Percentiles rank a stretch among this genome's conserved stretches.
Conservation (phyloP, 2,797 vertebrate genomes). For the Gallirallus australis region DNA sequence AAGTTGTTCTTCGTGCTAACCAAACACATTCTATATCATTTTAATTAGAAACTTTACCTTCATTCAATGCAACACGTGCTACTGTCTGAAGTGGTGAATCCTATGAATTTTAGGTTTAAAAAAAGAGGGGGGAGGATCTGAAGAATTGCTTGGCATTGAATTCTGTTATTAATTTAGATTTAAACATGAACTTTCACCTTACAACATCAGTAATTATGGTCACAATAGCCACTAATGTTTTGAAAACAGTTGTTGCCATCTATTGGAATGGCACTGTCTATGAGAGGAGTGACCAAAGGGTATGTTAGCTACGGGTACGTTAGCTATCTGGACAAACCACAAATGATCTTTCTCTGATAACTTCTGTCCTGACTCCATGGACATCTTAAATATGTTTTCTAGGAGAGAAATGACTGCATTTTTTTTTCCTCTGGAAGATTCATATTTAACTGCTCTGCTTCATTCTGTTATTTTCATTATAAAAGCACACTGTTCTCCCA, state of each 20-base stretch:
- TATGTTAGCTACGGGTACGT: not conserved
- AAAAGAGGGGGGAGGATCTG: not conserved
- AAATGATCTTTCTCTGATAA: not conserved
- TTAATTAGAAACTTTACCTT: not conserved
- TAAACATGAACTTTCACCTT: not conserved
- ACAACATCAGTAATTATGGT: not conserved
- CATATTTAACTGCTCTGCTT: not conserved
- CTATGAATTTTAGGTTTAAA: not conserved
- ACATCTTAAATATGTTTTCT: not conserved
- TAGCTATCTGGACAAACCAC: not conserved
- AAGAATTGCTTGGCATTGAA: not conserved
- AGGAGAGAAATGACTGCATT: not conserved
- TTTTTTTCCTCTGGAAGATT: not conserved
- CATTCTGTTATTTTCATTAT: not conserved
- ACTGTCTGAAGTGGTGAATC: not conserved
- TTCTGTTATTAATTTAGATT: not conserved
- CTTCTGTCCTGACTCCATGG: not conserved
- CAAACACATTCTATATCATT: not conserved
- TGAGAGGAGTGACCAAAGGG: not conserved
- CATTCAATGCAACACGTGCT: not conserved
- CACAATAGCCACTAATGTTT: not conserved
- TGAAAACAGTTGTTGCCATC: conserved; percentile 17
- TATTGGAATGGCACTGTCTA: not conserved
- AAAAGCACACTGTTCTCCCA: not conserved
- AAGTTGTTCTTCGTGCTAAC: not conserved